phyloP scores from a whole-genome alignment of 1,140 invertebrate genomes.

The Ceratina japonica region DNA sequence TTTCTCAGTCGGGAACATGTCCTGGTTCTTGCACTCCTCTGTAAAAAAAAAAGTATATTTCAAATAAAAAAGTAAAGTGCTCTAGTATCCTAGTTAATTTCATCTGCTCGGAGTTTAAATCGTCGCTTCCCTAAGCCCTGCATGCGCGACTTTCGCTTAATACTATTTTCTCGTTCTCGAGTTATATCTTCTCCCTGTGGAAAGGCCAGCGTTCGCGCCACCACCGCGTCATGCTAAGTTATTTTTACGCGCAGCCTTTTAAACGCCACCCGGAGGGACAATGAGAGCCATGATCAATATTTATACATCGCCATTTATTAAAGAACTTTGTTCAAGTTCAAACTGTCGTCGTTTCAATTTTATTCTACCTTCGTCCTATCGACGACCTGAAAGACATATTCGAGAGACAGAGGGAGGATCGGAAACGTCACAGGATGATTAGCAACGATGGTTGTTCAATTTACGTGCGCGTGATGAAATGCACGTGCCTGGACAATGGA shows the following conservation, averaged over 20 bases:
- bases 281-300: conserved; percentile 8
- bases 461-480: background rate
- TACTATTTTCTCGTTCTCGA: conserved; percentile 13
- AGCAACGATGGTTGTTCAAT: background rate
- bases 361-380: too few relatives aligned
- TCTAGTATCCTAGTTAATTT: too few relatives aligned
- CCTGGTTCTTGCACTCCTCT: conserved; percentile 82
- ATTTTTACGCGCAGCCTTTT: conserved; percentile 21
- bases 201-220: background rate
- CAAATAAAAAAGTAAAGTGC: background rate
- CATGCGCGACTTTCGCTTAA: conserved; percentile 10
- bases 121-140: too few relatives aligned
- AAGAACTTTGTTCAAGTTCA: background rate
- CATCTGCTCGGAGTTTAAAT: background rate
- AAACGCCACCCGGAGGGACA: conserved; percentile 12
- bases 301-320: background rate
- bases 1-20: conserved; percentile 81
- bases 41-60: conserved; percentile 62
- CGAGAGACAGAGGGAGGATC: too few relatives aligned
- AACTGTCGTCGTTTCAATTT: too few relatives aligned
- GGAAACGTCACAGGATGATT: too few relatives aligned
- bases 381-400: too few relatives aligned
- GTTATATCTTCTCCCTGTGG: conserved; percentile 4
- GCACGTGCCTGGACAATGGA: background rate
- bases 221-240: conserved; percentile 15